phyloP scores from a whole-genome alignment of 1,140 invertebrate species.

The Temnothorax longispinosus region DNA sequence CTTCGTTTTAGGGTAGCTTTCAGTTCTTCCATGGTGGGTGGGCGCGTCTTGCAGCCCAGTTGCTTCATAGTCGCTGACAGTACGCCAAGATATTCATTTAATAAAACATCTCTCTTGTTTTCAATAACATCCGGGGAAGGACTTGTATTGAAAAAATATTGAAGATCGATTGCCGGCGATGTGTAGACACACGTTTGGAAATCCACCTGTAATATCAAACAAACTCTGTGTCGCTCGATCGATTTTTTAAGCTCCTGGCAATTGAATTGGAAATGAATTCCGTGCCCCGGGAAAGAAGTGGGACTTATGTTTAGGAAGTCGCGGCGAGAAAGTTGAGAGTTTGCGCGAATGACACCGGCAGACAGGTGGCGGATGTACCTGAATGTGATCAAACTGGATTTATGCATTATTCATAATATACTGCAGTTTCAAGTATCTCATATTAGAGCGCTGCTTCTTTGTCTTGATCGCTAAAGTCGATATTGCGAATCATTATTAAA shows the following conservation, averaged over 20 bases:
- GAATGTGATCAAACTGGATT: conserved; percentile 68
- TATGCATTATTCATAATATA: conserved; percentile 77
- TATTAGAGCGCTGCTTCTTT: not conserved
- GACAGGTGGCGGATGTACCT: conserved; percentile 61
- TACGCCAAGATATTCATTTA: conserved; percentile 82
- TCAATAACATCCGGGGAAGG: conserved; percentile 71
- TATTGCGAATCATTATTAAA: not conserved
- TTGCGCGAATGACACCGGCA: conserved; percentile 22
- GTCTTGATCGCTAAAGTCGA: not conserved
- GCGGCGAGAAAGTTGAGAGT: conserved; percentile 51
- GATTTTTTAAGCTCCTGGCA: no score
- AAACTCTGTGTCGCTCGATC: conserved; percentile 40
- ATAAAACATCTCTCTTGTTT: conserved; percentile 78
- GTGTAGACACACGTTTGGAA: conserved; percentile 84
- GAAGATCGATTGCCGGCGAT: conserved; percentile 86
- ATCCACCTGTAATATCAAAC: conserved; percentile 84
- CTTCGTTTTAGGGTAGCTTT: conserved; percentile 75
- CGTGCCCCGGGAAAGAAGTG: not conserved
- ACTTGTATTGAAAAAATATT: conserved; percentile 86
- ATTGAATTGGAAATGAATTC: no score
- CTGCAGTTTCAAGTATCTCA: conserved; percentile 24
- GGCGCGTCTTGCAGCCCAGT: conserved; percentile 78
- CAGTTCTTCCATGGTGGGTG: conserved; percentile 83
- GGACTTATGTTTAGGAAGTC: conserved; percentile 77
- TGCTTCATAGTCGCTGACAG: conserved; percentile 80